Base-by-base conservation (phyloP, 1,140 invertebrate genomes). In the Diachasmimorpha longicaudata region DNA sequence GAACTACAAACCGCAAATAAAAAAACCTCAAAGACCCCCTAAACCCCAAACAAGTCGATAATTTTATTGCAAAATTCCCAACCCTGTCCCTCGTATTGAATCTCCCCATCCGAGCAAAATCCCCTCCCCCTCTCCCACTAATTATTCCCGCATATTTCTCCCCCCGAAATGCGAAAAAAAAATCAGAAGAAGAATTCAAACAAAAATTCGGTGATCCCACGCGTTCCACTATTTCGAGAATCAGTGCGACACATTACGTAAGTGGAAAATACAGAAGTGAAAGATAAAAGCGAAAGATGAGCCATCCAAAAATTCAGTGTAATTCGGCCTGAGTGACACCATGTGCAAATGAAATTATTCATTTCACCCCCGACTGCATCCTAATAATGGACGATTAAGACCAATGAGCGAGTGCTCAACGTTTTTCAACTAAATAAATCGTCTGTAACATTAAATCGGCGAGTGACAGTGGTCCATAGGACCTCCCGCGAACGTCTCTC, bases 211-310 rank as follows among this genome's bases (percentile, higher is more conserved):
- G 19, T 44, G 21, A 75, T 75, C 67, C 68, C 74, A 70, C 74
- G 68, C 74, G 36, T 48, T 31, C 70, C 74, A 42, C 74, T 75
- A 75, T 75, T 75, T 75, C 74, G 74, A 52, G 74, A 75, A 63
- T 52, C 58, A 25, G 68, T 75, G 48, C 70, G 74, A 70, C 74
- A 75, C 48, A 42, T 75, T 75, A 70, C 68, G 74, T 55, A 75
- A 63, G 58, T 63, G 58, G 14, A 63, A 63, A 63, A 31, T 31
- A 31, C 21, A 73, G 76, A 70, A 69, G 25, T 42, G 13, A 71
- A 42, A 70, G 19, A 69, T 44, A 44, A 55, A 52, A 46, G 48
- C 55, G 46, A 70, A 21, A 63, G 63, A 63, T 25, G 46, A 75
- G 66, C 21, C 16, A 36, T n/a, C 31, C 8, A 69, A 42, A 16